These are phyloP conservation scores for Cephus rjabovi DNA, from an alignment of 2,888 invertebrate species.

Conservation along the genomic window DNA sequence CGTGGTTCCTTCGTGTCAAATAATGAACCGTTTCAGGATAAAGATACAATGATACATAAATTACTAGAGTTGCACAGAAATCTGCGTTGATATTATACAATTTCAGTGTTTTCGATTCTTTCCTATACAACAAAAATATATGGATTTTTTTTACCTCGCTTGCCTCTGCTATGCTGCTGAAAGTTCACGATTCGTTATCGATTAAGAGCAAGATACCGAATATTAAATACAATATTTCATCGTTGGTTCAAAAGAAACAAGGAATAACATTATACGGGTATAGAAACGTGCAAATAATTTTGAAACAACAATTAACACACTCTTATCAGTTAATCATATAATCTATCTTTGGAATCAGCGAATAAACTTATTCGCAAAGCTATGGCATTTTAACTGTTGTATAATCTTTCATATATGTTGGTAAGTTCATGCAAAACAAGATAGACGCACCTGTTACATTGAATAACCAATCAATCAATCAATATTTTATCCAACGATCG, in stretches of 20 bases:
- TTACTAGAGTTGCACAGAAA: not conserved
- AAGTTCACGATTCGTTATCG: not conserved
- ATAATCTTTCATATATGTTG: not conserved
- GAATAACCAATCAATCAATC: not conserved
- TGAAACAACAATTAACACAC: not conserved
- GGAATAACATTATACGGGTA: not conserved
- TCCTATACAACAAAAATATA: not conserved
- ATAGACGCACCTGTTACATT: not conserved
- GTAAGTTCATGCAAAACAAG: not conserved
- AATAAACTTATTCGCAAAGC: not conserved
- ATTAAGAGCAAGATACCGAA: not conserved
- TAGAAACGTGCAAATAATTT: not conserved
- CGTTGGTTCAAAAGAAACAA: not conserved
- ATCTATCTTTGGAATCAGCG: slow-evolving; percentile 15
- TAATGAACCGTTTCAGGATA: not conserved
- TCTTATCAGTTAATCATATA: not conserved
- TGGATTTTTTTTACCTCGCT: not conserved
- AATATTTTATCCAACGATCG: not conserved
- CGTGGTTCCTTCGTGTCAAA: not conserved
- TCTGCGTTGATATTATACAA: not conserved
- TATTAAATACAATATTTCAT: not conserved
- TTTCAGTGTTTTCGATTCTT: not conserved
- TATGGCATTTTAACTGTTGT: not conserved
- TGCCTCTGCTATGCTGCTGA: not conserved
- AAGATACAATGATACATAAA: not conserved